phyloP scores from a whole-genome alignment of 1,140 invertebrate genomes.

The Carposina sasakii region DNA sequence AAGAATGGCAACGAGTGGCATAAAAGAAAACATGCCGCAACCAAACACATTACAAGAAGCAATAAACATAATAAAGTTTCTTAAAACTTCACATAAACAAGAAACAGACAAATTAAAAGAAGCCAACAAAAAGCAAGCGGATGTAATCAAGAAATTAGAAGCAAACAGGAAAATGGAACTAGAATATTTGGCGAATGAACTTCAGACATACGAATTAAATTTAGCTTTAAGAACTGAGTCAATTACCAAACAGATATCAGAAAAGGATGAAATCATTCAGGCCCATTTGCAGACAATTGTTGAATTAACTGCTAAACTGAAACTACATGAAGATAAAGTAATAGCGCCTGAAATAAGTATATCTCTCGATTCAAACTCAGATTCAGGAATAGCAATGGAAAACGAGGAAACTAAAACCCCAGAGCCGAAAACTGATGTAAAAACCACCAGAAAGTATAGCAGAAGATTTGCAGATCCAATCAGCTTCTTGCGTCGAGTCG shows the following conservation, averaged over 20 bases:
- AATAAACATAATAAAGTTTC: constrained; percentile 59
- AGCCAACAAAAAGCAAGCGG: constrained; percentile 45
- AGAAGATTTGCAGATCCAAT: constrained; percentile 58
- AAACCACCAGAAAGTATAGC: constrained; percentile 54
- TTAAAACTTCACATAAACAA: constrained; percentile 56
- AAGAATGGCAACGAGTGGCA: constrained; percentile 32
- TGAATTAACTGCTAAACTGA: constrained; percentile 48
- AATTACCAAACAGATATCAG: constrained; percentile 49
- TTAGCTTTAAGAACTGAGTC: constrained; percentile 50
- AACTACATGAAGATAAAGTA: constrained; percentile 9
- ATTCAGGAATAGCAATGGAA: constrained; percentile 59
- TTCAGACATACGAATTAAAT: constrained; percentile 60
- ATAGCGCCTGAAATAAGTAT: constrained; percentile 44
- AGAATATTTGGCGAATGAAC: constrained; percentile 55
- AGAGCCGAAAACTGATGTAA: constrained; percentile 42
- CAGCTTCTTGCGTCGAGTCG: constrained; percentile 56
- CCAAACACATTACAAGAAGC: constrained; percentile 59
- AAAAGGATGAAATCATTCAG: constrained; percentile 56
- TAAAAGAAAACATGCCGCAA: constrained; percentile 46
- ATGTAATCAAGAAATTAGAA: constrained; percentile 55
- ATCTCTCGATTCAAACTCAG: constrained; percentile 57
- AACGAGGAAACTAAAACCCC: constrained; percentile 48
- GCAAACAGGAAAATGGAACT: constrained; percentile 58
- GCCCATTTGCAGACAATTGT: constrained; percentile 52
- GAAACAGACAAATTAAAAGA: constrained; percentile 54